Conservation (phyloP, 2,888 invertebrate genomes). For the Oxystoma pomonae region DNA sequence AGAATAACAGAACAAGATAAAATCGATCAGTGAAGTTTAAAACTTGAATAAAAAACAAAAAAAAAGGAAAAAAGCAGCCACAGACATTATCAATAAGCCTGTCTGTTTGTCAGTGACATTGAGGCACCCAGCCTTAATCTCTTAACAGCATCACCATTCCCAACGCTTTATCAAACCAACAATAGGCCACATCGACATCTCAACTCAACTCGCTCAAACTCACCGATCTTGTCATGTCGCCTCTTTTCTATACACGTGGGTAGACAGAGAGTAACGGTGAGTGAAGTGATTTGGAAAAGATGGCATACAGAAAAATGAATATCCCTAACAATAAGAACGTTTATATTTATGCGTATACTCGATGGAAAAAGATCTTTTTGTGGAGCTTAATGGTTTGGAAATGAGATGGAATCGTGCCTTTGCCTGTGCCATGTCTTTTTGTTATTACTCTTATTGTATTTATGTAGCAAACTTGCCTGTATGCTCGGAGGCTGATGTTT, state of each 20-base stretch:
- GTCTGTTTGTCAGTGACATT: neutral
- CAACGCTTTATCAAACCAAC: neutral
- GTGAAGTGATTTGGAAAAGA: neutral
- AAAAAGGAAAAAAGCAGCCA: too few relatives aligned
- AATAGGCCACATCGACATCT: neutral
- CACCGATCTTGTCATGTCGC: neutral
- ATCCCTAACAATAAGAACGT: constrained; percentile 2
- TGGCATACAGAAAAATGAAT: neutral
- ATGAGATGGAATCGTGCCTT: constrained; percentile 1
- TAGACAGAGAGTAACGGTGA: neutral
- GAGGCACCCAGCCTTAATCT: neutral
- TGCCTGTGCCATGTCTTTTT: neutral
- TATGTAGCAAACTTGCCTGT: neutral
- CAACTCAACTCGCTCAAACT: neutral
- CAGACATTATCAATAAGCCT: neutral
- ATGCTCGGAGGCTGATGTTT: neutral
- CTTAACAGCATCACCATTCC: neutral
- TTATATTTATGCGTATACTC: neutral
- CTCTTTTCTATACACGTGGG: neutral
- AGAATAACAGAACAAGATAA: too few relatives aligned
- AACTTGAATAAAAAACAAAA: too few relatives aligned
- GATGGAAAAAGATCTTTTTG: neutral
- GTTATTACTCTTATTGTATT: neutral
- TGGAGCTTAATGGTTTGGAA: constrained; percentile 3
- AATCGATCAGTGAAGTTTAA: too few relatives aligned